Base-by-base conservation (phyloP, 2,797 vertebrate species). In the Serranus cabrilla region DNA sequence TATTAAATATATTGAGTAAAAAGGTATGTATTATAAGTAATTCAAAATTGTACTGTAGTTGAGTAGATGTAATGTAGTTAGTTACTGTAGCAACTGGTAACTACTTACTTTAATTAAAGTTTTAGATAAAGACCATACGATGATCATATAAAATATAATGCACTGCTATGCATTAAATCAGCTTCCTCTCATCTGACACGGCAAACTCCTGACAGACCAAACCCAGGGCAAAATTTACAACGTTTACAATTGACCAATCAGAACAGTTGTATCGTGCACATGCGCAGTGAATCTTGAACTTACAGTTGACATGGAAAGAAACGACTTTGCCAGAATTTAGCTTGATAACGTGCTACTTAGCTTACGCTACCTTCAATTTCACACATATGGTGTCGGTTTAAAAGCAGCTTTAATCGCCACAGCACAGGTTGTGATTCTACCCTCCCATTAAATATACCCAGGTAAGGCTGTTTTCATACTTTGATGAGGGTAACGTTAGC, bases 381-480 rank as follows among this genome's bases (percentile, higher is more conserved):
- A 59, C 17, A 47, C 11, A 61, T 14, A 83, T 82, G 70, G 13
- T 27, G 49, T 21, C 27, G 10, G 6, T 51, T 70, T 70, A 37
- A 58, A 71, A 43, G 1, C 49, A 39, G 16, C n/a, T 27, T 20
- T 50, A 21, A 34, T 54, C 37, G 21, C 43, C 25, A 42, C 31
- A 61, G 39, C 31, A 42, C 2, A 8, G 1, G 4, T 13, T 37
- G n/a, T 27, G 13, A 10, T 47, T 64, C 31, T 5, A 39, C 13
- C 8, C 4, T 27, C 5, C 3, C 11, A 0, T 3, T 72, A 34
- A 23, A 2, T 5, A 4, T n/a, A 78, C 31, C 8, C 74, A 90
- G 92, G 93, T 94, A 90, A 89, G 87, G 0, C 1, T 74, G 62
- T 83, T 65, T 84, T 49, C 2, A 20, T 60, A 64, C 57, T 81